Base-by-base conservation (phyloP, 2,888 invertebrate genomes). In the Andrena camellia region DNA sequence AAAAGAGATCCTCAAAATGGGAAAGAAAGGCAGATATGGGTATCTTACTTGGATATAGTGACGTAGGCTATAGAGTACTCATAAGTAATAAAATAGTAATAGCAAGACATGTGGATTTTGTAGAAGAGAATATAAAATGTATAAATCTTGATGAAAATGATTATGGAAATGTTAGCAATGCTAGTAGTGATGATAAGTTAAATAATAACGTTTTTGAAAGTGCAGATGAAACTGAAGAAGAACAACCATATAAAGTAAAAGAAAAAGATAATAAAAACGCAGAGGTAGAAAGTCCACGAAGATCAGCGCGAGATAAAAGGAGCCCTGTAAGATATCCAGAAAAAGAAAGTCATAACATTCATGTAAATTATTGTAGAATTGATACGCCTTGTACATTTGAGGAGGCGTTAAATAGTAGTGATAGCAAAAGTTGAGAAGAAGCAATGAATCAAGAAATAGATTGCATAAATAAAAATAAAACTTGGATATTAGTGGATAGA, bases 381-480 rank as follows among this genome's bases (percentile, higher is more conserved):
- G 71, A 85, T 50, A 77, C n/a, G 74, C 83, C 83, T 0, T 26
- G 29, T 57, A 81, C n/a, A 50, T 79, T 35, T 67, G 35, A 81
- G 2, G 76, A 72, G 33, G 81, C 78, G n/a, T 66, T 80, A 48
- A 73, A 74, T 6, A 57, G 78, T 59, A 50, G 35, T 10, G 81
- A 81, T 1, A 33, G 23, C 42, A 66, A 79, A 23, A 1, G 17
- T 10, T 86, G 81, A 79, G 50, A 69, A 71, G 5, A 70, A 26
- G 83, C 83, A 6, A 86, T 86, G 83, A 23, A 83, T 33, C 64
- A 63, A 42, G 83, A 88, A 78, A 82, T 87, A 2, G 23, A 78
- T 57, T 68, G 86, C 48, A 26, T 85, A 72, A 81, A 59, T 7
- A 80, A 82, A 81, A 84, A 87, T 77, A 62, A 85, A 50, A 86